Conservation (phyloP, 2,113 vertebrate species). For the Sylvilagus bachmani region DNA sequence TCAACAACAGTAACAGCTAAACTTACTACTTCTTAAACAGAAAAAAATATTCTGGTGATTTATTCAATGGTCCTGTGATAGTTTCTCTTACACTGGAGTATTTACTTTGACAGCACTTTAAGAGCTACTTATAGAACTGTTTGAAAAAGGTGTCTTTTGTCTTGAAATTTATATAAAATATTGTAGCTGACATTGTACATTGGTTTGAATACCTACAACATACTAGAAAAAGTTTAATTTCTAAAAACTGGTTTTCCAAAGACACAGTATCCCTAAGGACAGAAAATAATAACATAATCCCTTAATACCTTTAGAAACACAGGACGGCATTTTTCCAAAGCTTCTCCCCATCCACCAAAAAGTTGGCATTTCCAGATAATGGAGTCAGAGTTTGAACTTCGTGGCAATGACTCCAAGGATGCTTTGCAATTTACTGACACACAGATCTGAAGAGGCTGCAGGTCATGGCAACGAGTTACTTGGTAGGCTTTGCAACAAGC, state of each 20-base stretch:
- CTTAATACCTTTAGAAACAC: constrained; percentile 23
- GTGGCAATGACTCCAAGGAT: not conserved
- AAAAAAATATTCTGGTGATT: not conserved
- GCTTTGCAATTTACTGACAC: not conserved
- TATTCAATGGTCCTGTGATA: not conserved
- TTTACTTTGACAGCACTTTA: constrained; percentile 39
- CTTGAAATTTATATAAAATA: constrained; percentile 36
- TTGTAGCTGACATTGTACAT: not conserved
- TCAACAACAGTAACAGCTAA: not conserved
- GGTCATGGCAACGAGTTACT: too few species aligned
- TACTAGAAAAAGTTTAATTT: not conserved
- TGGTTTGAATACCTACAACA: not conserved
- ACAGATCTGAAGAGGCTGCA: not conserved
- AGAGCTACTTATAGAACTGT: not conserved
- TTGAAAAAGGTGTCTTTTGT: not conserved
- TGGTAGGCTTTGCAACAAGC: not conserved
- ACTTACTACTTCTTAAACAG: not conserved
- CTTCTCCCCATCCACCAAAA: not conserved
- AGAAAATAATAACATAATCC: constrained; percentile 37
- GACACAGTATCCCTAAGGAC: not conserved
- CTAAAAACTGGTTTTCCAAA: constrained; percentile 59
- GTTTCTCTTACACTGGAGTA: not conserved
- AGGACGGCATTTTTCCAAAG: constrained; percentile 25
- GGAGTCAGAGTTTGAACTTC: constrained; percentile 10
- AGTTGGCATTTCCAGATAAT: not conserved